Base-by-base conservation (phyloP, 2,797 vertebrate species). In the Arctocebus calabarensis region DNA sequence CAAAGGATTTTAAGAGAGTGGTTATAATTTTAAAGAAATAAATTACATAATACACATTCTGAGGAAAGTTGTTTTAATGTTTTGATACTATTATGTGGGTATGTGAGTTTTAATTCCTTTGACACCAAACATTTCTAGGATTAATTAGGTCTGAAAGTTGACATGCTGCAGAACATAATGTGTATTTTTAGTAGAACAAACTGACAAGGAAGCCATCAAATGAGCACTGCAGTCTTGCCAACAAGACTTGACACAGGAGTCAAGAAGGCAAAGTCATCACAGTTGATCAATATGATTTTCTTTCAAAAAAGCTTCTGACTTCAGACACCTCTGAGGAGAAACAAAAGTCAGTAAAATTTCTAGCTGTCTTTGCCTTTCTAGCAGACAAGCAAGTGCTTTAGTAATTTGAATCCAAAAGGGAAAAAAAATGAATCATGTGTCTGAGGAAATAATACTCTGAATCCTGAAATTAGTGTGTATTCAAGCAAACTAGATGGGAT, bases 201-300 rank as follows among this genome's bases (percentile, higher is more conserved):
- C 25, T 6, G 1, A 43, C 78, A n/a, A 17, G 13, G 0, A 4
- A 68, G 73, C 74, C 82, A 23, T 55, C 1, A 55, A 40, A 17
- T 0, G n/a, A 23, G 2, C 0, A 0, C 20, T 9, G 57, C 0
- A 0, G 23, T 61, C 74, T 83, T 1, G 22, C 74, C 83, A 32
- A 34, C 40, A 14, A 84, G 88, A 52, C 77, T 25, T 32, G 94
- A 92, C 71, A 37, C 93, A 27, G 52, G n/a, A 78, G 29, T 84
- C 57, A 32, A 59, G 78, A 32, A 86, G 64, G 88, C 59, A 34
- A 20, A 52, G 57, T 25, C 45, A 27, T 34, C 55, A 40, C 23
- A 23, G 20, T 11, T 61, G 85, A 86, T 34, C n/a, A 43, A 3
- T 70, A 37, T 1, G 11, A 84, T 48, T 86, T 86, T 48, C 74